A percentile compares a stretch with the other conserved stretches of the same genome.
phyloP scores from a whole-genome alignment of 2,113 vertebrate genomes.

The Pollimyrus isidori region DNA sequence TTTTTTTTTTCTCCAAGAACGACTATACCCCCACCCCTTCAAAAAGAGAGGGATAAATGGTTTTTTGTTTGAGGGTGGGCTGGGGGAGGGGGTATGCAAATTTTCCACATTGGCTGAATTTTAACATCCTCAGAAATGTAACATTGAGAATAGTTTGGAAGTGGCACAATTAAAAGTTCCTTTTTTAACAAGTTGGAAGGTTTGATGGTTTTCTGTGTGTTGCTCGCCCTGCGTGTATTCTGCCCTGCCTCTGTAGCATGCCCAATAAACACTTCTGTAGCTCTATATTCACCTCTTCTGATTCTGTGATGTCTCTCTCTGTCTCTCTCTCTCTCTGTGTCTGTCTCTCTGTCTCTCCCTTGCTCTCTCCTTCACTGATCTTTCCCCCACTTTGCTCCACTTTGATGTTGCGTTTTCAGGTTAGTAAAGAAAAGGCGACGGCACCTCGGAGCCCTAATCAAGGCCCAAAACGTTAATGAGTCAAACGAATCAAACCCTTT shows the following conservation, averaged over 20 bases:
- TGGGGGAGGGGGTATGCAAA: conserved; percentile 69
- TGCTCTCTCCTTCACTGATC: conserved; percentile 54
- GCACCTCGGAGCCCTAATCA: not conserved
- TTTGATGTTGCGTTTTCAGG: conserved; percentile 69
- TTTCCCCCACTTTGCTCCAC: conserved; percentile 71
- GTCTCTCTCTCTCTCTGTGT: conserved; percentile 52
- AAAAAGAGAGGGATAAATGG: conserved; percentile 54
- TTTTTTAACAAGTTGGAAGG: conserved; percentile 84
- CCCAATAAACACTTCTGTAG: conserved; percentile 89
- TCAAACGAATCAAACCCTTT: conserved; percentile 36
- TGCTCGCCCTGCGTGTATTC: conserved; percentile 62
- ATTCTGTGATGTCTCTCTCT: conserved; percentile 79
- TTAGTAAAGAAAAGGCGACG: conserved; percentile 53
- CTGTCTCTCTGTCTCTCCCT: conserved; percentile 55
- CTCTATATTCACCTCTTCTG: conserved; percentile 82
- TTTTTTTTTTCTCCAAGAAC: conserved; percentile 63
- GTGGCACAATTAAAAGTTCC: conserved; percentile 84
- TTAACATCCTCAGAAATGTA: conserved; percentile 88
- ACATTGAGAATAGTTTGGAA: conserved; percentile 82
- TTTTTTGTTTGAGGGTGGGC: conserved; percentile 63
- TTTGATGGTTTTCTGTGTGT: conserved; percentile 61
- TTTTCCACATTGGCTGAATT: conserved; percentile 83
- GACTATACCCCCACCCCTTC: conserved; percentile 41
- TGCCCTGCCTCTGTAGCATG: conserved; percentile 87
- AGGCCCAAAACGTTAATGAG: conserved; percentile 20